Base-by-base conservation (phyloP, 2,113 vertebrate species). In the Microtus ochrogaster region DNA sequence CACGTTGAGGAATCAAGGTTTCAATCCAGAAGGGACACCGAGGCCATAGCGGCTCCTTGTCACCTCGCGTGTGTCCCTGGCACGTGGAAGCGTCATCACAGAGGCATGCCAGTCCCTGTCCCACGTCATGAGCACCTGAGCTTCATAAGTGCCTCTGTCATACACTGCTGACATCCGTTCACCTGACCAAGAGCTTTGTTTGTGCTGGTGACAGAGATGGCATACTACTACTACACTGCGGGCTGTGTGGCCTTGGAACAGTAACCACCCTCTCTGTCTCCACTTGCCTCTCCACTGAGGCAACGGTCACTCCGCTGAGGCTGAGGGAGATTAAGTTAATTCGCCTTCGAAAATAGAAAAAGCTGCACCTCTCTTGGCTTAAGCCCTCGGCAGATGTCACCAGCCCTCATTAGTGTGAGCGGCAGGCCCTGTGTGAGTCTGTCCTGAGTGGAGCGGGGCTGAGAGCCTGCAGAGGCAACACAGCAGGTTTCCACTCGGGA, bases 251-350 rank as follows among this genome's bases (percentile, higher is more conserved):
- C 89, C 55, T 91, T 73, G 47, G 63, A 33, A 41, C 49, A 47
- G 30, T 79, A 7, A 21, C n/a, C 24, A 33, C 77, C 74, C 61
- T 94, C 93, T 90, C 89, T 93, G 93, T 55, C 3, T 94, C 90
- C 90, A 7, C 61, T 81, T 58, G 22, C 66, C 73, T 89, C 49
- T 7, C 73, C 90, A 55, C 44, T 44, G 26, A 26, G 70, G n/a
- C 36, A 17, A 61, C 36, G 33, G 72, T 68, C 52, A 49, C 33
- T 91, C 78, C 52, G 6, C 61, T 24, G 52, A 91, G 52, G 2
- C n/a, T 70, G 24, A 9, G 61, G 79, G 36, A 73, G 19, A 84
- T 79, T 61, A 89, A 95, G 55, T 91, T 89, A 89, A 70, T 70
- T 95, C 58, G 65, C 4, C 44, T 39, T 81, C 28, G 24, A 70